Evolutionary conservation across 2,113 vertebrate genomes (phyloP), one percentile per base, ranked within the genome.

Genomic region (Callopanchax toddi): DNA sequence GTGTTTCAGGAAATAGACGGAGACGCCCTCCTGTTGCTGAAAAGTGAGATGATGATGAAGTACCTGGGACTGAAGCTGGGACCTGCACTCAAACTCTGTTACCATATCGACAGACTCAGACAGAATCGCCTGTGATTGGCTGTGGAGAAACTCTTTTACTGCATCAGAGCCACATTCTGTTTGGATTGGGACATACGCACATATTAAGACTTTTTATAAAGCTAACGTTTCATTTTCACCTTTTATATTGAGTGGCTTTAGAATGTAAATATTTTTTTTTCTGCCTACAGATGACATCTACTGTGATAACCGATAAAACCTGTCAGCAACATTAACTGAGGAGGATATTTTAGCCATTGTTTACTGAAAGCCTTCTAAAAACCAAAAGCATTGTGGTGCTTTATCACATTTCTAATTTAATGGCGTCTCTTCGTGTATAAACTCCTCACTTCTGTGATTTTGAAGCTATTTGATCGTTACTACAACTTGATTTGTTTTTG

Each of bases 31-130:
- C 67, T 99, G 59, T 77, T 99, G 85, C 91, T 99, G 89, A 99
- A 94, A 90, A 98, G 97, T 15, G 97, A 99, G 84, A 95, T 97
- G 96, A 93, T 98, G 88, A 99, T 99, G 97, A 98, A 98, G 86
- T 99, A 99, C 81, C 87, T 99, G 87, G 97, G 97, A 79, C 92
- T 99, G 79, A 99, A 99, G 89, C 88, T 99, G 74, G 97, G 97
- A 49, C 97, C 97, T 0, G 96, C 97, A 0, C 91, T 98, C 78
- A 99, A 99, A 89, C 95, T 99, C 59, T 98, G 96, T 77, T 95
- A 96, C 91, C 96, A 99, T 86, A 98, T 99, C 9, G 97, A 98
- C 83, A 95, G 94, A 79, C 94, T 99, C 76, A 96, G 96, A 91
- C 95, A 97, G 89, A 84, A 87, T 81, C 95, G 97, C 72, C 94